Percentiles rank a stretch among this genome's conserved stretches.
These are phyloP conservation scores for Mustela nigripes DNA, from an alignment of 2,113 vertebrate genomes.

Conservation along the genomic window DNA sequence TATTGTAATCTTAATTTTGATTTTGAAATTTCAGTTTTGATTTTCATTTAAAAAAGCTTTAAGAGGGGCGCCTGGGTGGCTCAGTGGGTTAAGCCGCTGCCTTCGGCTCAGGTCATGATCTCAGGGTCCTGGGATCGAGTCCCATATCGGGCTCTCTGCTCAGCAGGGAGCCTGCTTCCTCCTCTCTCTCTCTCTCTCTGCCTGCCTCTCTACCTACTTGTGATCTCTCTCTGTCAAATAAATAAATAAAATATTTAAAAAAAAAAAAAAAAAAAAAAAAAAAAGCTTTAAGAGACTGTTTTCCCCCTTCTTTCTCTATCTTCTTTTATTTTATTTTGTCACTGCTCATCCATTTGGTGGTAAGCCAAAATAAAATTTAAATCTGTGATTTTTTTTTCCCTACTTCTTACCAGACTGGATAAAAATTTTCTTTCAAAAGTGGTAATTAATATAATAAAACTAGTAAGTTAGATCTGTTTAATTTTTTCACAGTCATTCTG, in stretches of 20 bases:
- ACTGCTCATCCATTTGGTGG: not conserved
- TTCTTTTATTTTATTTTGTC: not conserved
- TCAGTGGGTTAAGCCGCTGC: too few species aligned
- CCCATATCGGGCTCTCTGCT: too few species aligned
- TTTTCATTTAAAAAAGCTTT: not conserved
- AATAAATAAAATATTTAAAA: too few species aligned
- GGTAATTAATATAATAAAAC: not conserved
- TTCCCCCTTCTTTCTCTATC: not conserved
- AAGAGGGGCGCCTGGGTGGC: too few species aligned
- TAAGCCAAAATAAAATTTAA: conserved; percentile 56
- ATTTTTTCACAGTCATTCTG: conserved; percentile 38
- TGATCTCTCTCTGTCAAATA: too few species aligned
- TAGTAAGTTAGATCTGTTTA: conserved; percentile 53
- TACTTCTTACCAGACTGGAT: conserved; percentile 6
- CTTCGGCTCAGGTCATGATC: too few species aligned
- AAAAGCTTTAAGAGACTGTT: not conserved
- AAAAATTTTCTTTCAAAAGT: conserved; percentile 42
- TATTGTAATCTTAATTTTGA: conserved; percentile 46
- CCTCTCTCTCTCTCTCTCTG: too few species aligned
- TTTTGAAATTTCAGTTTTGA: conserved; percentile 64
- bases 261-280: too few species aligned
- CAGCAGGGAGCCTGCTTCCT: too few species aligned
- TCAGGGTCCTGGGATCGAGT: too few species aligned
- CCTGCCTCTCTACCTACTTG: too few species aligned
- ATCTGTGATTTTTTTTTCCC: not conserved